Evolutionary conservation across 1,140 invertebrate genomes (phyloP).

Genomic region (Drosophila equinoxialis): DNA sequence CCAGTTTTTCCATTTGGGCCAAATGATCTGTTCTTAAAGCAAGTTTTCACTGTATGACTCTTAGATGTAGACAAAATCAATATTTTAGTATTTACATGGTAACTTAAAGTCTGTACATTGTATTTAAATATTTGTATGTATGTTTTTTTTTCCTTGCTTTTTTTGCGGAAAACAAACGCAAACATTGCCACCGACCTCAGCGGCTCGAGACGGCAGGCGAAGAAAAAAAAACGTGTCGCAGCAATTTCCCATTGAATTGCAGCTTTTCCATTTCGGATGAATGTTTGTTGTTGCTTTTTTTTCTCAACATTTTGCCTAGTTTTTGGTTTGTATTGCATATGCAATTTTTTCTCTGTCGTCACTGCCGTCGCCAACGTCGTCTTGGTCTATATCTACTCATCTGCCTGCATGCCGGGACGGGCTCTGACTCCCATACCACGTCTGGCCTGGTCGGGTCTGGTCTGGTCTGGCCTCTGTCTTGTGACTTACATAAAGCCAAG

Average conservation of each 20-base stretch:
- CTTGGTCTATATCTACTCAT: constrained; percentile 46
- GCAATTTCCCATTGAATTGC: constrained; percentile 73
- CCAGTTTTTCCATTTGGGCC: no score
- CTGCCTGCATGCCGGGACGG: constrained; percentile 46
- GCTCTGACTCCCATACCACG: constrained; percentile 6
- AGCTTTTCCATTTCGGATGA: constrained; percentile 59
- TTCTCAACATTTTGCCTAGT: constrained; percentile 47
- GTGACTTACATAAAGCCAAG: constrained; percentile 79
- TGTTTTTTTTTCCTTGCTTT: constrained; percentile 6
- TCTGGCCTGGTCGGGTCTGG: constrained; percentile 11
- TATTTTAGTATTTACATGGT: neutral
- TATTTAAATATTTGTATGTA: neutral
- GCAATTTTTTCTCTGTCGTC: constrained; percentile 59
- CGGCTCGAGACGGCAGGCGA: constrained; percentile 51
- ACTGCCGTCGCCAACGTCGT: constrained; percentile 1
- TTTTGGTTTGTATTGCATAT: constrained; percentile 59
- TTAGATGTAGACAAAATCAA: no score
- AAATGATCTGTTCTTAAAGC: no score
- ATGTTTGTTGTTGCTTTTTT: constrained; percentile 26
- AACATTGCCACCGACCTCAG: constrained; percentile 42
- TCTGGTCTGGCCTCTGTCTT: constrained; percentile 43
- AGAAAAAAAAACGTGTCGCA: constrained; percentile 67
- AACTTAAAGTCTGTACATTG: neutral
- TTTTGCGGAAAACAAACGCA: constrained; percentile 51
- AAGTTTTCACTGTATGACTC: no score